These are phyloP conservation scores for Halichondria panicea DNA, from an alignment of 37 sponge, comb jelly and placozoan species.

Conservation along the genomic window DNA sequence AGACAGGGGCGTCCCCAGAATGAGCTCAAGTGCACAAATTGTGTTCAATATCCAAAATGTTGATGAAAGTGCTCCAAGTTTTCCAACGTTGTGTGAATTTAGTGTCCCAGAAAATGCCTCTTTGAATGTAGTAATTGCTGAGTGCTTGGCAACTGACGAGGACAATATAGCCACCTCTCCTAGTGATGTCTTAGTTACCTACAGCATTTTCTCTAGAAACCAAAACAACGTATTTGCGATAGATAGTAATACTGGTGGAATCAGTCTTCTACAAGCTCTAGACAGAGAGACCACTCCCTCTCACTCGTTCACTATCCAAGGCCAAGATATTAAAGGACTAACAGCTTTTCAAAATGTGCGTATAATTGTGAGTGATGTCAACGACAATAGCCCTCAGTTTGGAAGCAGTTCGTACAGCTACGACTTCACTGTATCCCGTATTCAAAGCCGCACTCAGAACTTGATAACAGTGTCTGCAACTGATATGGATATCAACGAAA, in stretches of 20 bases:
- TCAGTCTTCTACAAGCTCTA: background rate
- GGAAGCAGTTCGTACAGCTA: background rate
- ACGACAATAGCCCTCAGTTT: constrained; percentile 78
- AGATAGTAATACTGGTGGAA: constrained; percentile 9
- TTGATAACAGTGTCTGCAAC: constrained; percentile 19
- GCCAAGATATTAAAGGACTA: constrained; percentile 29
- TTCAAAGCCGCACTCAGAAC: background rate
- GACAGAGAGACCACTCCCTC: constrained; percentile 44
- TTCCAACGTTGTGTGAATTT: constrained; percentile 10
- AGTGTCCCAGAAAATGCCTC: constrained; percentile 8
- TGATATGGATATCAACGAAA: constrained; percentile 54
- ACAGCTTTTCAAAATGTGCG: background rate
- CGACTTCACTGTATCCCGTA: background rate
- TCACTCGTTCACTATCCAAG: constrained; percentile 28
- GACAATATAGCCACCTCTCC: constrained; percentile 27
- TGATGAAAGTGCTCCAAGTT: constrained; percentile 52
- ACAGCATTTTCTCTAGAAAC: constrained; percentile 30
- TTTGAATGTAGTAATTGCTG: background rate
- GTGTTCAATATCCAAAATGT: constrained; percentile 46
- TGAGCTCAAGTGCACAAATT: constrained; percentile 2
- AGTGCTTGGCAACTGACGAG: constrained; percentile 18
- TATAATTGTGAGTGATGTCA: constrained; percentile 59
- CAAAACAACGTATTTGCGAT: constrained; percentile 21
- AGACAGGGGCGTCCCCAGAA: constrained; percentile 35
- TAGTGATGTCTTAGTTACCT: constrained; percentile 9